Percentiles rank a stretch among this genome's conserved stretches.
Conservation (phyloP, 2,888 invertebrate species). For the Leptura quadrifasciata region DNA sequence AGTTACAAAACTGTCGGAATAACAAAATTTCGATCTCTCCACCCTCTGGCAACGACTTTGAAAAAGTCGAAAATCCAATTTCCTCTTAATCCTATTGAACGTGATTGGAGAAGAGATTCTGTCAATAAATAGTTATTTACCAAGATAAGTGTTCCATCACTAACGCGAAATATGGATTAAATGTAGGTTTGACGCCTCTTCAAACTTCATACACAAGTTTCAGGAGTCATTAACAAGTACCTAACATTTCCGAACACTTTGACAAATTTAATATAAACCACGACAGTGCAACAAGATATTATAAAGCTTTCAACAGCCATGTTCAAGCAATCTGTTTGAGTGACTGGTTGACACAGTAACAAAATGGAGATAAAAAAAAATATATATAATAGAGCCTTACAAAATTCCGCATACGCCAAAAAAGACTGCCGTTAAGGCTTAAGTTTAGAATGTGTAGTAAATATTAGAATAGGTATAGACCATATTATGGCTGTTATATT, state of each 20-base stretch:
- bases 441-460: no score
- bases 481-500: no score
- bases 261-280: slow-evolving; percentile 32
- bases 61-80: slow-evolving; percentile 8
- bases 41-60: background rate
- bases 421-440: no score
- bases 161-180: slow-evolving; percentile 34
- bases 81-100: background rate
- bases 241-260: slow-evolving; percentile 21
- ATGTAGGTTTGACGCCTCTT: slow-evolving; percentile 25
- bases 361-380: background rate
- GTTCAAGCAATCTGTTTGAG: slow-evolving; percentile 6
- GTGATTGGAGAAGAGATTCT: background rate
- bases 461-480: no score
- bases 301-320: slow-evolving; percentile 10
- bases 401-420: background rate
- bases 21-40: background rate
- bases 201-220: slow-evolving; percentile 5
- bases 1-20: background rate
- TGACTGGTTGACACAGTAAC: background rate
- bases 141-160: slow-evolving; percentile 19
- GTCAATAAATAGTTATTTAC: slow-evolving; percentile 28
- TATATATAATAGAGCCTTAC: background rate
- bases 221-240: background rate
- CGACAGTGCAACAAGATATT: slow-evolving; percentile 22